Base-by-base conservation (phyloP, 2,888 invertebrate genomes). In the Omphaloscelis lunosa region DNA sequence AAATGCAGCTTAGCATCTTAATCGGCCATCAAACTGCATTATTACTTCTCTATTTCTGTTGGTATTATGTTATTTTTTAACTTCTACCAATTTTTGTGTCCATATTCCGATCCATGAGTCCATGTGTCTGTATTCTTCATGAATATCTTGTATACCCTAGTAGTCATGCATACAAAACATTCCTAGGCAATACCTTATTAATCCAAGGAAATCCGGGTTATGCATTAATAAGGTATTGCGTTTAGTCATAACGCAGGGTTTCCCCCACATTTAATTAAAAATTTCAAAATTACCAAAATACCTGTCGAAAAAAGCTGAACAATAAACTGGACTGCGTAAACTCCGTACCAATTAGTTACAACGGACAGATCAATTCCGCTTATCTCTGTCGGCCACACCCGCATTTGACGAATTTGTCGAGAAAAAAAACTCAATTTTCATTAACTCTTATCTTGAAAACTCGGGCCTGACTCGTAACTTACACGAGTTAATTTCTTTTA, bases 401-500 rank as follows among this genome's bases (percentile, higher is more conserved):
- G 89, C 86, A 87, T 88, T 93, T 91, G 92, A 92, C 92, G 95
- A 95, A 95, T 95, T 94, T 95, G 94, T 94, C 92, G 84, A 85
- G 63, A 93, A 94, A 94, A 95, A 93, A 91, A 91, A 89, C 86
- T 92, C 92, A 93, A 95, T 94, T 95, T 95, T 94, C 95, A 95
- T 96, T 95, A 94, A 92, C 90, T 91, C 93, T 95, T 96, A 95
- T 95, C 96, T 91, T 88, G 84, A 88, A 90, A 90, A 93, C 83
- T 93, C 91, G 90, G 90, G 61, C 74, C 72, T 72, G 77, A 89
- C 91, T 93, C 95, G 93, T 96, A 96, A 95, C 93, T 95, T 95
- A 95, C 92, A 89, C 91, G 90, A 92, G 94, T 95, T 96, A 95
- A 96, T 95, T 94, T 93, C 94, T 94, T 95, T 95, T 95, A 95